Evolutionary conservation across 2,113 vertebrate genomes (phyloP), one percentile per base, ranked within the genome.

Genomic region (Irena cyanogastra): DNA sequence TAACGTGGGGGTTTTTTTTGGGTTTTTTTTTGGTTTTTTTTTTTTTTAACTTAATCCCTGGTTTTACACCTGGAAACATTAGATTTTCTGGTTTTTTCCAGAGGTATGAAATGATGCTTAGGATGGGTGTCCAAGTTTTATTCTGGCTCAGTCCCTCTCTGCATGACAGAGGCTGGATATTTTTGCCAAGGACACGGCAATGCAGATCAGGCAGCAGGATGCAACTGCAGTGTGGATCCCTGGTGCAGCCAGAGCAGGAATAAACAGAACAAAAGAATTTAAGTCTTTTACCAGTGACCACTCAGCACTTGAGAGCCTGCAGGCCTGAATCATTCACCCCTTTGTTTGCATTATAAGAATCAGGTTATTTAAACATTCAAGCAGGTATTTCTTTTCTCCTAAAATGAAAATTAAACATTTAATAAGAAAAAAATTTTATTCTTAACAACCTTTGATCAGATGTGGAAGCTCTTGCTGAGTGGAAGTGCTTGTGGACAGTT

Each of bases 171-270:
- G 4, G 22, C 64, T 77, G 93, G 33, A 0, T 44, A 1, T 66
- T 63, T 74, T 54, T 0, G 1, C 68, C 52, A 77, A 28, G 50
- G 70, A 39, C 37, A 18, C 45, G 16, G 91, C 93, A 93, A 35
- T 95, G 93, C 81, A 87, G 93, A 61, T 80, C 41, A 97, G 89
- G 93, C 95, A 87, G 77, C 26, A 24, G 94, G 89, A 87, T 87
- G 52, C 77, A 87, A 23, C 87, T 93, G 91, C 93, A 85, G 63
- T 15, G 27, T 18, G 66, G 27, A 26, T 88, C 75, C 74, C 82
- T 54, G 74, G 28, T 56, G 70, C 88, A 90, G 85, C 20, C 78
- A 23, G 16, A 37, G 12, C 49, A 85, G 84, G 33, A 57, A 20
- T 20, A 57, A 79, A 50, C 4, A 71, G 45, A 59, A 79, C 65